These are phyloP conservation scores for Liasis olivaceus DNA, from an alignment of 2,797 vertebrate species.

Conservation along the genomic window DNA sequence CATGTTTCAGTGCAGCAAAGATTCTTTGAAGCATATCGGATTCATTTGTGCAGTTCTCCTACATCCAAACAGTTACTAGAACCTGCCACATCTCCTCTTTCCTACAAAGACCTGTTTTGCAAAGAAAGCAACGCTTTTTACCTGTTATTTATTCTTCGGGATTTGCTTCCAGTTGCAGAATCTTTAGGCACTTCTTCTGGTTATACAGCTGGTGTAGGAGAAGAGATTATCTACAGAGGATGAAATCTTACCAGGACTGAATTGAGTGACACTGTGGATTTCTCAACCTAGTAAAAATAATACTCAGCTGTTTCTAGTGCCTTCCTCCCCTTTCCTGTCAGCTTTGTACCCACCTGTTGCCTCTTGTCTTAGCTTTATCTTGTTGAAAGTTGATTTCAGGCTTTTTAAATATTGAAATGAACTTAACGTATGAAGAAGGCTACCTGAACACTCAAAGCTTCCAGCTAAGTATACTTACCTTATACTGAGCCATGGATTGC, in stretches of 20 bases:
- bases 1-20: neutral
- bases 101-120: neutral
- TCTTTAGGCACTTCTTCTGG: neutral
- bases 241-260: neutral
- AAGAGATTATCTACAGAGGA: neutral
- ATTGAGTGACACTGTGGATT: neutral
- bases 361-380: neutral
- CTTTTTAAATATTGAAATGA: neutral
- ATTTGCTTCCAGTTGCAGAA: neutral
- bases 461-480: neutral
- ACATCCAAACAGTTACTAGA: neutral
- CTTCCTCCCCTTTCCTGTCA: neutral
- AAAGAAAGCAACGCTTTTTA: neutral
- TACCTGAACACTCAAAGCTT: too few species aligned
- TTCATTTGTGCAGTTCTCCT: neutral
- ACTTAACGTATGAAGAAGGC: neutral
- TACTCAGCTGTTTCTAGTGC: conserved; percentile 1
- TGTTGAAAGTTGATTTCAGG: neutral
- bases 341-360: conserved; percentile 8
- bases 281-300: neutral
- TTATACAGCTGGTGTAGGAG: neutral
- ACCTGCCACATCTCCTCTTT: neutral
- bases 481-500: neutral
- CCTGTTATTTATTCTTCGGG: neutral
- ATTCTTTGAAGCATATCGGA: neutral